phyloP scores from a whole-genome alignment of 2,888 invertebrate genomes.

The Tachina fera region DNA sequence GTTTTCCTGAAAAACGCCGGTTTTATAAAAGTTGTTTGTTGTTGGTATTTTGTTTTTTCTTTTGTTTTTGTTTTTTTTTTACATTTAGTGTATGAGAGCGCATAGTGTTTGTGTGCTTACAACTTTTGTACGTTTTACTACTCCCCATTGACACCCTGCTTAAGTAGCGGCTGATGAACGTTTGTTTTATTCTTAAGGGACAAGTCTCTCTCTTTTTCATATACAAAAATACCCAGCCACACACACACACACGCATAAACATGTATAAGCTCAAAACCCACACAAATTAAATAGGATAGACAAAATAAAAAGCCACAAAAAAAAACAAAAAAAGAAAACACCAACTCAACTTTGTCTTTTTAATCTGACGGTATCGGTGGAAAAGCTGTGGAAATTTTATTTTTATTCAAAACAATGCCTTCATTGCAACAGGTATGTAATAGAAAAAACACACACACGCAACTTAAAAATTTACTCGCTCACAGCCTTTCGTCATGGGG shows the following conservation, averaged over 20 bases:
- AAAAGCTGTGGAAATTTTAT: conserved; percentile 81
- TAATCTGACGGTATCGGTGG: conserved; percentile 60
- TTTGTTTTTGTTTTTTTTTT: conserved; percentile 27
- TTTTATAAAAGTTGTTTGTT: conserved; percentile 29
- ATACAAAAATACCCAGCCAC: neutral
- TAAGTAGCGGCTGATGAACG: conserved; percentile 50
- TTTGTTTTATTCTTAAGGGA: conserved; percentile 52
- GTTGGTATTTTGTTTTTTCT: conserved; percentile 32
- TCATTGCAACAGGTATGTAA: conserved; percentile 83
- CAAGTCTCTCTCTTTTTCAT: conserved; percentile 25
- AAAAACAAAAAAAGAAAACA: conserved; percentile 37
- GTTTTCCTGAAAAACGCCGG: conserved; percentile 61
- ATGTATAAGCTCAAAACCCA: conserved; percentile 26
- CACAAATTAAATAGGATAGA: conserved; percentile 61
- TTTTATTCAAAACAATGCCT: conserved; percentile 83
- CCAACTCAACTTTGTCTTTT: conserved; percentile 63
- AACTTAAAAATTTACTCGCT: conserved; percentile 27
- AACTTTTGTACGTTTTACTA: conserved; percentile 56
- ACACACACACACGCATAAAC: conserved; percentile 4
- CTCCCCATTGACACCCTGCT: conserved; percentile 61
- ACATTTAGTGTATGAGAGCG: neutral
- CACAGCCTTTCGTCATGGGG: conserved; percentile 1
- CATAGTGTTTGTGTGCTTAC: conserved; percentile 28
- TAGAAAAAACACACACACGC: conserved; percentile 75
- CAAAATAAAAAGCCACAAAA: conserved; percentile 63